A percentile compares a stretch with the other conserved stretches of the same genome.
These are phyloP conservation scores for Agrochola lota DNA, from an alignment of 2,888 invertebrate species.

Conservation along the genomic window DNA sequence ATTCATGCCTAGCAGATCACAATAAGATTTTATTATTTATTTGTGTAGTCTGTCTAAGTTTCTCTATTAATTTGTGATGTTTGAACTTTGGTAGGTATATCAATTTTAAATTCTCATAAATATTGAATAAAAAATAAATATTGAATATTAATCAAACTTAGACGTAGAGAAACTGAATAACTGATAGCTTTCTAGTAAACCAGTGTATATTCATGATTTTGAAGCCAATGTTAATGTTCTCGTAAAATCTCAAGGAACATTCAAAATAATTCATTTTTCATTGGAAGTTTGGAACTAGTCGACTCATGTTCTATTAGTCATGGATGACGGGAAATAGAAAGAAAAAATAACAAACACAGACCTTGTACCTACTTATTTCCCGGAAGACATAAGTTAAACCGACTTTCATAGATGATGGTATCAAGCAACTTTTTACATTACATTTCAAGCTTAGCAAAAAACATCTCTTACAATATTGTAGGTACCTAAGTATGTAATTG, in stretches of 20 bases:
- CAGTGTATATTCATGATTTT: slow-evolving; percentile 14
- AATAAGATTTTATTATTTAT: not conserved
- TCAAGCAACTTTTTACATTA: not conserved
- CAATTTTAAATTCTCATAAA: slow-evolving; percentile 11
- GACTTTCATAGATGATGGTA: not conserved
- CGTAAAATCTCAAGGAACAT: slow-evolving; percentile 9
- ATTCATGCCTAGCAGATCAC: not conserved
- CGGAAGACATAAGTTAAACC: not conserved
- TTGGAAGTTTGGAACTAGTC: slow-evolving; percentile 7
- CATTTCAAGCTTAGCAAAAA: slow-evolving; percentile 6
- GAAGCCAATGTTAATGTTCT: slow-evolving; percentile 16
- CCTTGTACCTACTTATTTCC: not conserved
- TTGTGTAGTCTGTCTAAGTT: not conserved
- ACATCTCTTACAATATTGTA: too few relatives aligned
- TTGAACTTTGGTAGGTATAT: not conserved
- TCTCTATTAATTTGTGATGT: not conserved
- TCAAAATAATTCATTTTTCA: slow-evolving; percentile 13
- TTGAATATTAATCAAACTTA: slow-evolving; percentile 23
- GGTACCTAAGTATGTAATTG: too few relatives aligned
- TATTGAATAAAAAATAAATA: slow-evolving; percentile 5
- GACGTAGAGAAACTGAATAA: slow-evolving; percentile 7
- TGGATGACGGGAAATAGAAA: not conserved
- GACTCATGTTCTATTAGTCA: not conserved
- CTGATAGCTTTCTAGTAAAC: slow-evolving; percentile 11
- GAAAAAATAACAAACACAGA: not conserved